Percentiles rank a stretch among this genome's conserved stretches.
phyloP scores from a whole-genome alignment of 2,888 invertebrate genomes.

The Apodemia hepburni region DNA sequence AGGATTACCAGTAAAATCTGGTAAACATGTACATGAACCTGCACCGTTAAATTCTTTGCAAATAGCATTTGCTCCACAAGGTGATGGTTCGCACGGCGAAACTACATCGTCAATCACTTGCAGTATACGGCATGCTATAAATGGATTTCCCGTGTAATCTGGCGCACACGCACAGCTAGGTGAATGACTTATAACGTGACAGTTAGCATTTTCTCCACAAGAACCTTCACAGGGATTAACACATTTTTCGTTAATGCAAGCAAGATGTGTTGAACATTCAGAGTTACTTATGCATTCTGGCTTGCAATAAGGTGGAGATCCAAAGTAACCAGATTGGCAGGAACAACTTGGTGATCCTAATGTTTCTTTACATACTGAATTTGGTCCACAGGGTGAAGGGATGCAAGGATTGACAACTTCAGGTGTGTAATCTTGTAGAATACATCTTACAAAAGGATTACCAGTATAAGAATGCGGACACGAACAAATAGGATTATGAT shows the following conservation, averaged over 20 bases:
- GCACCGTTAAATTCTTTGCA: slow-evolving; percentile 81
- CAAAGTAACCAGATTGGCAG: slow-evolving; percentile 83
- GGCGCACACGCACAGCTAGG: slow-evolving; percentile 84
- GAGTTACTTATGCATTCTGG: slow-evolving; percentile 90
- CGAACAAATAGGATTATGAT: slow-evolving; percentile 90
- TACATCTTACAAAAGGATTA: slow-evolving; percentile 88
- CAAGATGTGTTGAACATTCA: slow-evolving; percentile 84
- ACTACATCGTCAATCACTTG: slow-evolving; percentile 57
- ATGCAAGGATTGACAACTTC: slow-evolving; percentile 83
- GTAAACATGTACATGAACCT: slow-evolving; percentile 85
- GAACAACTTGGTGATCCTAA: slow-evolving; percentile 87
- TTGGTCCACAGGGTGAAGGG: slow-evolving; percentile 91
- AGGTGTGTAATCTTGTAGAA: slow-evolving; percentile 65
- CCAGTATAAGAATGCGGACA: slow-evolving; percentile 85
- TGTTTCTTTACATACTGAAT: slow-evolving; percentile 84
- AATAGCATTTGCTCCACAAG: slow-evolving; percentile 83
- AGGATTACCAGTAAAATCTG: slow-evolving; percentile 88
- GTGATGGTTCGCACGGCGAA: slow-evolving; percentile 82
- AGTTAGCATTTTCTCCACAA: slow-evolving; percentile 87
- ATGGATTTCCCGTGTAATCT: slow-evolving; percentile 89
- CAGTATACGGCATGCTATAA: slow-evolving; percentile 79
- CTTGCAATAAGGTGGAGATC: slow-evolving; percentile 87
- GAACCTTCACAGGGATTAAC: slow-evolving; percentile 85
- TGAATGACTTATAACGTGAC: slow-evolving; percentile 87
- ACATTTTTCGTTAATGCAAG: slow-evolving; percentile 89